Evolutionary conservation across 53 echinoderm and acorn worm species (phyloP).

Genomic region (Zoroaster sp.): DNA sequence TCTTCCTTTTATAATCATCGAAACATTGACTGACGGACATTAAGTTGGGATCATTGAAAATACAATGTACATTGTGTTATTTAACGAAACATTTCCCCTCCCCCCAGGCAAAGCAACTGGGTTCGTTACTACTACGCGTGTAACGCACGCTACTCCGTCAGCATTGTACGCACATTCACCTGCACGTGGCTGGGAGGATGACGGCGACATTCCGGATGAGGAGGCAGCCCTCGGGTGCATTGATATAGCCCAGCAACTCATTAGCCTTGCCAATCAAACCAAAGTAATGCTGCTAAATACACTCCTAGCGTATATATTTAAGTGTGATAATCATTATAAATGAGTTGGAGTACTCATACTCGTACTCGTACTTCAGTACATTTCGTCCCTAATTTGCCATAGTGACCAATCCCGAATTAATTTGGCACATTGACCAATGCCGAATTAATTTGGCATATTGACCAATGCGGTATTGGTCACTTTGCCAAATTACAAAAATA

Average conservation of each 20-base stretch:
- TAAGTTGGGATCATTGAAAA: background rate
- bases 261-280: slow-evolving; percentile 9
- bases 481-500: no score
- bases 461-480: no score
- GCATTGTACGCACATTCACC: slow-evolving; percentile 72
- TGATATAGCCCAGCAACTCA: slow-evolving; percentile 75
- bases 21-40: background rate
- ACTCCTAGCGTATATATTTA: no score
- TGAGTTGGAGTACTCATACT: no score
- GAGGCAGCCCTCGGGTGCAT: slow-evolving; percentile 63
- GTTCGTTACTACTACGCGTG: slow-evolving; percentile 73
- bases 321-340: no score
- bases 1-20: no score
- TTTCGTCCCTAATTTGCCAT: no score
- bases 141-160: slow-evolving; percentile 86
- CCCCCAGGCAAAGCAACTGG: slow-evolving; percentile 76
- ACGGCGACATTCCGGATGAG: slow-evolving; percentile 47
- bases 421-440: no score
- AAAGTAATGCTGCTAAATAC: no score
- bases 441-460: no score
- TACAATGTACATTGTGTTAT: background rate
- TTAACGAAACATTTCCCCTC: background rate
- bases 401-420: no score
- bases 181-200: slow-evolving; percentile 68
- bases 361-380: no score